Evolutionary conservation across 2,888 invertebrate genomes (phyloP).

Genomic region (Perizoma affinitatum): DNA sequence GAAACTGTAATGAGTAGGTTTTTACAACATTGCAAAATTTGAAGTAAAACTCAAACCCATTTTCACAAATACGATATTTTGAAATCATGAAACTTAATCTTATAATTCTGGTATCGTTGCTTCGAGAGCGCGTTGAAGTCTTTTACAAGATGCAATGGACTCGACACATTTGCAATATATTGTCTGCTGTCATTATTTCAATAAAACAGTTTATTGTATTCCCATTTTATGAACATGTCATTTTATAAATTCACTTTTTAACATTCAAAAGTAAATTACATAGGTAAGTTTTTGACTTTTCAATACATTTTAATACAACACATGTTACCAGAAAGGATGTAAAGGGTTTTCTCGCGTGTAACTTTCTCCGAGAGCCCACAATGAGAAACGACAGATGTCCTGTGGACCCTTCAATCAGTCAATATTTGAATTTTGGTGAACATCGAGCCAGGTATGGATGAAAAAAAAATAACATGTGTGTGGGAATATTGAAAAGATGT

Average conservation of each 20-base stretch:
- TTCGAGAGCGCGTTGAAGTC: slow-evolving; percentile 31
- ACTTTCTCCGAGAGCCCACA: slow-evolving; percentile 60
- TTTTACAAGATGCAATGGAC: slow-evolving; percentile 18
- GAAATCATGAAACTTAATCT: too few relatives aligned
- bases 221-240: background rate
- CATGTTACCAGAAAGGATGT: slow-evolving; percentile 56
- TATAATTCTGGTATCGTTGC: background rate
- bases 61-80: too few relatives aligned
- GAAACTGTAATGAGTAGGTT: too few relatives aligned
- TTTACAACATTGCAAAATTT: too few relatives aligned
- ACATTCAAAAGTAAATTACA: slow-evolving; percentile 30
- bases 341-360: slow-evolving; percentile 57
- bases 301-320: slow-evolving; percentile 48
- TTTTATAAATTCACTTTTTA: slow-evolving; percentile 11
- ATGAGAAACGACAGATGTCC: slow-evolving; percentile 72
- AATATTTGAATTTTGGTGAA: slow-evolving; percentile 74
- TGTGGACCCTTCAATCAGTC: slow-evolving; percentile 80
- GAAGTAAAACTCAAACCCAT: too few relatives aligned
- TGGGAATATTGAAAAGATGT: slow-evolving; percentile 43
- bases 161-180: background rate
- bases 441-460: slow-evolving; percentile 51
- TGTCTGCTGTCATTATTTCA: background rate
- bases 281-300: slow-evolving; percentile 44
- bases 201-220: slow-evolving; percentile 2
- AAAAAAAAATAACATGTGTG: slow-evolving; percentile 56